A percentile compares a stretch with the other conserved stretches of the same genome.
These are phyloP conservation scores for Rhadinocentrus ornatus DNA, from an alignment of 2,797 vertebrate genomes.

Conservation along the genomic window DNA sequence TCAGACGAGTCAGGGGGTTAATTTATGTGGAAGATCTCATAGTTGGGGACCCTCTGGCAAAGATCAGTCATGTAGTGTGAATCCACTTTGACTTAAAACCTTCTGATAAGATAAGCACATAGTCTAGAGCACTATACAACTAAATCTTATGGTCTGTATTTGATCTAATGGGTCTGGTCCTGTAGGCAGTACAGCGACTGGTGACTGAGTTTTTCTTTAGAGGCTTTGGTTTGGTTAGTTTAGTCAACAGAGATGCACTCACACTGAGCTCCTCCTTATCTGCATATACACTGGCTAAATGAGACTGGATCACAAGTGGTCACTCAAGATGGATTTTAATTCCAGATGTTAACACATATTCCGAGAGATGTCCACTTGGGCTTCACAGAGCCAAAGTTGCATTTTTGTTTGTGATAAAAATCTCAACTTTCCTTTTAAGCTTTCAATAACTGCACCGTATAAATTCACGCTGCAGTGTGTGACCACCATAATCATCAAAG, in stretches of 20 bases:
- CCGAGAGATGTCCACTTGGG: background rate
- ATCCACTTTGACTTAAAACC: background rate
- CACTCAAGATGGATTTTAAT: background rate
- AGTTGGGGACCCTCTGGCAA: background rate
- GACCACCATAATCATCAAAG: constrained; percentile 37
- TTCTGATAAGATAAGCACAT: background rate
- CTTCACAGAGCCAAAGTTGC: background rate
- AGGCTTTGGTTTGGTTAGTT: background rate
- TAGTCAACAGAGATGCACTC: background rate
- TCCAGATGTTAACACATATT: background rate
- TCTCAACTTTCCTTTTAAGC: constrained; percentile 24
- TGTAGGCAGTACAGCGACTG: too few species aligned
- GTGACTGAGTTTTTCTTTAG: background rate
- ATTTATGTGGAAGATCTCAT: background rate
- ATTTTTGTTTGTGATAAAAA: constrained; percentile 30
- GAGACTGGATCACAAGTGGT: background rate
- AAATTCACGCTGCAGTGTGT: constrained; percentile 34
- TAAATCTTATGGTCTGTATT: background rate
- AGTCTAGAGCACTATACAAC: background rate
- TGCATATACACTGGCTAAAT: background rate
- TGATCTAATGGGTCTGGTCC: background rate
- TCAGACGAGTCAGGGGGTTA: background rate
- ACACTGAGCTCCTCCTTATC: background rate
- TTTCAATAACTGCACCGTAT: constrained; percentile 24
- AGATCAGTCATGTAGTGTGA: background rate